Evolutionary conservation across 1,140 invertebrate species (phyloP).

Genomic region (Geopemphigus sp.): DNA sequence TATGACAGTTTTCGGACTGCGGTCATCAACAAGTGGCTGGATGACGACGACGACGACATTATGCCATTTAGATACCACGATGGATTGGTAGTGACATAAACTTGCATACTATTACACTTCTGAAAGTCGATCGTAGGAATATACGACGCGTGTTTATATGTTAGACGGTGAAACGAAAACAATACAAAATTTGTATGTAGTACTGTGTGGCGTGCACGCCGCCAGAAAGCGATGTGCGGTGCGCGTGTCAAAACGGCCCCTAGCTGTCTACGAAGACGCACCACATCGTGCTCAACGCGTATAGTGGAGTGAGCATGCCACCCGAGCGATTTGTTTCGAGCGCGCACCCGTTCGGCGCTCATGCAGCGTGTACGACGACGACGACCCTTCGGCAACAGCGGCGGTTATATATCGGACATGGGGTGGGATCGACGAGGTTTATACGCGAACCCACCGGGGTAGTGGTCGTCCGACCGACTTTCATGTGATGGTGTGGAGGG

Average conservation of each 20-base stretch:
- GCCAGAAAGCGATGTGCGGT: not conserved
- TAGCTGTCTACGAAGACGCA: slow-evolving; percentile 33
- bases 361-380: too few species aligned
- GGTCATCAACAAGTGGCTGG: slow-evolving; percentile 34
- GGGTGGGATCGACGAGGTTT: too few species aligned
- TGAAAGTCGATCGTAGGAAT: not conserved
- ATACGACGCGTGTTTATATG: not conserved
- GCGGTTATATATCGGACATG: too few species aligned
- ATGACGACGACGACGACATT: not conserved
- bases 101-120: not conserved
- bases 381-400: too few species aligned
- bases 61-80: not conserved
- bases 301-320: too few species aligned
- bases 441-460: too few species aligned
- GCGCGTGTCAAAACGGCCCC: slow-evolving; percentile 17
- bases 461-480: too few species aligned
- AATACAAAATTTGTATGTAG: not conserved
- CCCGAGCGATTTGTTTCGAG: too few species aligned
- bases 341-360: too few species aligned
- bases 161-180: not conserved
- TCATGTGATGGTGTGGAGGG: too few species aligned
- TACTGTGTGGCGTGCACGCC: not conserved
- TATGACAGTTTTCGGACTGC: too few species aligned
- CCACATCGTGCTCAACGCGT: not conserved
- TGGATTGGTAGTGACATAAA: too few species aligned